Evolutionary conservation across 2,113 vertebrate species (phyloP).

Genomic region (Corythornis vintsioides): DNA sequence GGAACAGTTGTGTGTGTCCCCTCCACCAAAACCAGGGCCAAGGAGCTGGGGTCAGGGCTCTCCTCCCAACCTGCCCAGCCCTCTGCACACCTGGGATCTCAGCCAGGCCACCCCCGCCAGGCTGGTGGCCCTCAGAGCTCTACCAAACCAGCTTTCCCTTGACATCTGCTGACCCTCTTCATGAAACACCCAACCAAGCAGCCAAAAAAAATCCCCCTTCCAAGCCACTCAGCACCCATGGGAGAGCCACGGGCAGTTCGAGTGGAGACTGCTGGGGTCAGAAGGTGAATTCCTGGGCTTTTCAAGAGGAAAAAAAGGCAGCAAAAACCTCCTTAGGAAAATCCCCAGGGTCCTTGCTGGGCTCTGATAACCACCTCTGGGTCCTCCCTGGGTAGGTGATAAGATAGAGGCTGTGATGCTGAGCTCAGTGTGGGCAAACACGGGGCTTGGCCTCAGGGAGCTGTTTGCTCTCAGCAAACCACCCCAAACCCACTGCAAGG

Average conservation of each 20-base stretch:
- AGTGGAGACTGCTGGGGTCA: background rate
- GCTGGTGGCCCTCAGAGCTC: background rate
- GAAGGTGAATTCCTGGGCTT: background rate
- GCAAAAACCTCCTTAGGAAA: background rate
- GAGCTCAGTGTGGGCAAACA: background rate
- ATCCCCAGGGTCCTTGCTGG: accelerated
- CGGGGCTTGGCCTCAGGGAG: accelerated
- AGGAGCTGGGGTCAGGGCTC: background rate
- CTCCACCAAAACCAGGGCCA: too few species aligned
- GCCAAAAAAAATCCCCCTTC: background rate
- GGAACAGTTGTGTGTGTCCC: background rate
- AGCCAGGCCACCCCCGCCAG: background rate
- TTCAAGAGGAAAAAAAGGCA: background rate
- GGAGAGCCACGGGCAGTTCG: accelerated
- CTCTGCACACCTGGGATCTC: accelerated
- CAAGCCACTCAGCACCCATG: accelerated
- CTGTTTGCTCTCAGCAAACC: background rate
- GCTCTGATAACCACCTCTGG: accelerated
- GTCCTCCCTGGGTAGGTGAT: accelerated
- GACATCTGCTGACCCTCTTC: accelerated
- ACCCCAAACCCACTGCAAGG: too few species aligned
- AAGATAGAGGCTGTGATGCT: background rate
- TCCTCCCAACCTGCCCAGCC: background rate
- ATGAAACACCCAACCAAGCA: accelerated
- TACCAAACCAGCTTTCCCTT: background rate